phyloP scores from a whole-genome alignment of 2,797 vertebrate genomes.

The Cyclura pinguis region DNA sequence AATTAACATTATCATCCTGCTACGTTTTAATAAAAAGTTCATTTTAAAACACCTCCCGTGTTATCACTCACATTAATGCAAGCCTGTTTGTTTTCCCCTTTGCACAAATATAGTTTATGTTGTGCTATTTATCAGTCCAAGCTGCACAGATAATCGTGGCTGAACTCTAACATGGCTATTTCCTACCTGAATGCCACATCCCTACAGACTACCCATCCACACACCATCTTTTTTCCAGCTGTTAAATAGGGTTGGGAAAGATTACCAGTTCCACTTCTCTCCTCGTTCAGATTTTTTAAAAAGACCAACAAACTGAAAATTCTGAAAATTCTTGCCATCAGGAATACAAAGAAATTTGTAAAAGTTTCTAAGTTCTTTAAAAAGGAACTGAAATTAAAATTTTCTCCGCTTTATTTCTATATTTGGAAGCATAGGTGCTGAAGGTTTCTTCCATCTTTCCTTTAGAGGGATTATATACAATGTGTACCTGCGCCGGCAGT shows the following conservation, averaged over 20 bases:
- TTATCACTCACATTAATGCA: conserved; percentile 69
- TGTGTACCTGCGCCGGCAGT: neutral
- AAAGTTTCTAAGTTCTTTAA: too few relatives aligned
- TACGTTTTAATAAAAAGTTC: conserved; percentile 80
- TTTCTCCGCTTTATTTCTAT: neutral
- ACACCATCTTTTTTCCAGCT: neutral
- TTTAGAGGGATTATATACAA: neutral
- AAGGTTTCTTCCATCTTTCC: neutral
- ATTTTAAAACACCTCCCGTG: conserved; percentile 75
- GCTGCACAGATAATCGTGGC: too few relatives aligned
- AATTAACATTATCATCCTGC: conserved; percentile 78
- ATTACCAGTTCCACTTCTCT: neutral
- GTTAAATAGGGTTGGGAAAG: neutral
- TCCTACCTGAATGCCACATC: neutral
- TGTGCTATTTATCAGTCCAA: conserved; percentile 48
- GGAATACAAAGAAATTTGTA: too few relatives aligned
- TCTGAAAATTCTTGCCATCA: too few relatives aligned
- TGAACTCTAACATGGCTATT: neutral
- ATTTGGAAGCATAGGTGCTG: neutral
- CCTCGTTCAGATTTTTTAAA: too few relatives aligned
- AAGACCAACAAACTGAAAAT: too few relatives aligned
- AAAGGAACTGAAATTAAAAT: too few relatives aligned
- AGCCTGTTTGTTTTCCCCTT: conserved; percentile 63
- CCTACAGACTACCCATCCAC: neutral
- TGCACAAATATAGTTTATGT: conserved; percentile 62